Conservation (phyloP, 2,888 invertebrate genomes). For the Julus scandinavius region DNA sequence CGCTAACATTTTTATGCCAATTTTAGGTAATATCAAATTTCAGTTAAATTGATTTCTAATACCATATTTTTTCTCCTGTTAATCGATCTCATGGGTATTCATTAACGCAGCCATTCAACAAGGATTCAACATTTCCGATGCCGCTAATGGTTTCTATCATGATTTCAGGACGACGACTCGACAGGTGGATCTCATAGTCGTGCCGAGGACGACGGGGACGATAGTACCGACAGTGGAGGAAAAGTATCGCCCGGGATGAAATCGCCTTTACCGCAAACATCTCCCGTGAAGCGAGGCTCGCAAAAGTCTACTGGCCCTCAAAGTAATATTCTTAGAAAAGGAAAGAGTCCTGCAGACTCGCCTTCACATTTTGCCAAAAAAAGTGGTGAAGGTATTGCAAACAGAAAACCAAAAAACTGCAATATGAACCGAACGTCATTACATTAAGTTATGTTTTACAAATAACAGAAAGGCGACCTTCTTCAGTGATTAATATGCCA, state of each 20-base stretch:
- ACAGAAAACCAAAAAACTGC: background rate
- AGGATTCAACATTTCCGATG: background rate
- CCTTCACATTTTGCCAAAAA: conserved; percentile 35
- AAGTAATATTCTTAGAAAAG: conserved; percentile 46
- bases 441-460: background rate
- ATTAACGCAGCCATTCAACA: background rate
- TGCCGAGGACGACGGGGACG: conserved; percentile 49
- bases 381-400: conserved; percentile 46
- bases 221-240: conserved; percentile 53
- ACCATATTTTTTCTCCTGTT: too few relatives aligned
- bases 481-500: conserved; percentile 12
- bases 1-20: too few relatives aligned
- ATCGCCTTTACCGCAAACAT: conserved; percentile 46
- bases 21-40: too few relatives aligned
- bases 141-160: background rate
- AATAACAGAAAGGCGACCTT: conserved; percentile 31
- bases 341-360: conserved; percentile 36
- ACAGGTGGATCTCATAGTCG: conserved; percentile 9
- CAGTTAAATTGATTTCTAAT: too few relatives aligned
- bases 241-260: conserved; percentile 49
- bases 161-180: conserved; percentile 51
- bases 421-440: background rate
- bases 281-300: conserved; percentile 45
- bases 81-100: too few relatives aligned
- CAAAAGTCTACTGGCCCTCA: conserved; percentile 31